Percentiles rank a stretch among this genome's conserved stretches.
Conservation (phyloP, 2,797 vertebrate genomes). For the Heliangelus exortis region DNA sequence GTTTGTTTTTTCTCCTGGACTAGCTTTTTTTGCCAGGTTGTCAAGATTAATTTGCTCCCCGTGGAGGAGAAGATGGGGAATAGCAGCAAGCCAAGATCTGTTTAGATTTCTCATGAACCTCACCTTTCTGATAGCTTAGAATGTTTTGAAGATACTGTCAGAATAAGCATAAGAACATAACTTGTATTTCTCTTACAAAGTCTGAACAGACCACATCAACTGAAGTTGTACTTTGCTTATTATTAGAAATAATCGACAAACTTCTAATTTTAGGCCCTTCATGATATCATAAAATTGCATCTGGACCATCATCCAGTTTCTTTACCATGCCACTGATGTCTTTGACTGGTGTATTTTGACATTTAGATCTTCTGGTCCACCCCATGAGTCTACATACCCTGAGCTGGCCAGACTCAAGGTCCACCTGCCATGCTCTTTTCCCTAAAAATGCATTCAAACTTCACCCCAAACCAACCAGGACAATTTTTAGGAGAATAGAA, state of each 20-base stretch:
- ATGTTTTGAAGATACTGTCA: neutral
- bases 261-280: neutral
- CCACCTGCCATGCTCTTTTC: neutral
- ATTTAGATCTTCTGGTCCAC: neutral
- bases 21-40: neutral
- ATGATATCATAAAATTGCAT: neutral
- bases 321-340: neutral
- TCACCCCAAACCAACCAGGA: rapidly evolving
- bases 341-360: neutral
- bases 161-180: neutral
- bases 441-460: rapidly evolving
- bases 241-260: neutral
- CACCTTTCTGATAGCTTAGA: neutral
- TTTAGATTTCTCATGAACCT: neutral
- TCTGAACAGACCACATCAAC: neutral
- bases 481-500: neutral
- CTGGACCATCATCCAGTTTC: neutral
- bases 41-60: neutral
- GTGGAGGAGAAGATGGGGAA: neutral
- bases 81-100: neutral
- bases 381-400: neutral
- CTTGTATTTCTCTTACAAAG: neutral
- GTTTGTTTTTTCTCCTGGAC: neutral
- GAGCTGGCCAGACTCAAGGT: too few species aligned
- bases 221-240: neutral